Evolutionary conservation across 2,888 invertebrate genomes (phyloP).

Genomic region (Iselma pallidipennis): DNA sequence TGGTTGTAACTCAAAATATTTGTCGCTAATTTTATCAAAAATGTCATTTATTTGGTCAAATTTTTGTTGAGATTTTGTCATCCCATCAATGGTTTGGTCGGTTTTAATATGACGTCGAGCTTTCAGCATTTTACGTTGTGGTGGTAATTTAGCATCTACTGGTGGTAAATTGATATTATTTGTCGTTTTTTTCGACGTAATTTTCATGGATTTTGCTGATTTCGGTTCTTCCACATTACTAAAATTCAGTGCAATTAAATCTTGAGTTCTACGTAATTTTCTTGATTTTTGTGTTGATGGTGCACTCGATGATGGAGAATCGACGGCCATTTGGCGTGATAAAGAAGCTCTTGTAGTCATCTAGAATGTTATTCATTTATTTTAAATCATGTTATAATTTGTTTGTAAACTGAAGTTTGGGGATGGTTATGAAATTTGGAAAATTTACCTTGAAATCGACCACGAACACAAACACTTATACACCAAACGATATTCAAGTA

Average conservation of each 20-base stretch:
- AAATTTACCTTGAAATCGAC: no score
- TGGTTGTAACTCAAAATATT: background rate
- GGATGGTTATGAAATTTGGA: no score
- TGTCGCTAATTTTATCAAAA: background rate
- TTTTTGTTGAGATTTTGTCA: background rate
- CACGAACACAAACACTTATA: background rate
- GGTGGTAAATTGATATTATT: background rate
- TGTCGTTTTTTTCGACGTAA: background rate
- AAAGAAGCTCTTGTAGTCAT: background rate
- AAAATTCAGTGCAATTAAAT: background rate
- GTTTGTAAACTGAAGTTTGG: no score
- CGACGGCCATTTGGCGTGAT: background rate
- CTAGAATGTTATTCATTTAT: background rate
- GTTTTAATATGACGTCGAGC: background rate
- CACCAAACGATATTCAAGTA: no score
- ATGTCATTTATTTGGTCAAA: background rate
- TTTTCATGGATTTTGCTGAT: background rate
- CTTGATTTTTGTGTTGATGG: background rate
- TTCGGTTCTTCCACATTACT: background rate
- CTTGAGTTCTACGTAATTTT: background rate
- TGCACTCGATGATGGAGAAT: background rate
- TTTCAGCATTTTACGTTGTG: background rate
- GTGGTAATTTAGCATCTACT: background rate
- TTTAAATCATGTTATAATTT: no score
- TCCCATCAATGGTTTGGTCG: background rate